A percentile compares a stretch with the other conserved stretches of the same genome.
These are phyloP conservation scores for Squalus acanthias DNA, from an alignment of 2,797 vertebrate genomes.

Conservation along the genomic window DNA sequence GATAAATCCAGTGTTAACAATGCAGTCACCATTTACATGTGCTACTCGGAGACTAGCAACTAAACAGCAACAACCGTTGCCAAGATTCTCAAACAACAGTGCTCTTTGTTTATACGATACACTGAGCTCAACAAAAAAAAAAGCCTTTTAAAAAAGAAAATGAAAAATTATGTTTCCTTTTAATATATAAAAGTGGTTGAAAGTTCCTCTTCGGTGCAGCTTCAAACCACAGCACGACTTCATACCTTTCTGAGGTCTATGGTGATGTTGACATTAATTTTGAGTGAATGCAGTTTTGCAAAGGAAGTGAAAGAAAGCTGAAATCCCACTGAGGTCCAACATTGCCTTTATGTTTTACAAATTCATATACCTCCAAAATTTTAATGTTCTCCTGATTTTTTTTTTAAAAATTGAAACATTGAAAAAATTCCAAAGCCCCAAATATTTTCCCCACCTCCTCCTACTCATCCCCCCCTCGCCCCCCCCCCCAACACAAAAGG, in stretches of 20 bases:
- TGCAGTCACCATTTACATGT: background rate
- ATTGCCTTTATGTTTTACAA: conserved; percentile 33
- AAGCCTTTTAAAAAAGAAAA: background rate
- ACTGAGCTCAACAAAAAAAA: background rate
- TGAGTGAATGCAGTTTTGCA: background rate
- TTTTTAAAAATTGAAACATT: conserved; percentile 8
- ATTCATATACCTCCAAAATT: conserved; percentile 1
- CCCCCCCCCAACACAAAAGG: background rate
- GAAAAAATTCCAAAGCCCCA: conserved; percentile 27
- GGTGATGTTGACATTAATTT: conserved; percentile 7
- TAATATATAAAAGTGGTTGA: conserved; percentile 36
- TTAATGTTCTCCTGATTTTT: conserved; percentile 16
- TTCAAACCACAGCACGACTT: background rate
- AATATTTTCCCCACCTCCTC: background rate
- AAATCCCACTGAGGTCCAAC: conserved; percentile 4
- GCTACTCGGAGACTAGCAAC: background rate
- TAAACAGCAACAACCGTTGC: background rate
- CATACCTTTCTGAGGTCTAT: conserved; percentile 7
- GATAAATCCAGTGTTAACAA: background rate
- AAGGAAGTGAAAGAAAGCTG: conserved; percentile 23
- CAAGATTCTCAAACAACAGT: conserved; percentile 7
- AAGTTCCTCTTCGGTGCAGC: background rate
- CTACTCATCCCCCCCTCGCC: background rate
- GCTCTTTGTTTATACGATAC: background rate
- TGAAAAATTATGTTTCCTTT: conserved; percentile 14